Base-by-base conservation (phyloP, 2,888 invertebrate genomes). In the Spisula subtruncata region DNA sequence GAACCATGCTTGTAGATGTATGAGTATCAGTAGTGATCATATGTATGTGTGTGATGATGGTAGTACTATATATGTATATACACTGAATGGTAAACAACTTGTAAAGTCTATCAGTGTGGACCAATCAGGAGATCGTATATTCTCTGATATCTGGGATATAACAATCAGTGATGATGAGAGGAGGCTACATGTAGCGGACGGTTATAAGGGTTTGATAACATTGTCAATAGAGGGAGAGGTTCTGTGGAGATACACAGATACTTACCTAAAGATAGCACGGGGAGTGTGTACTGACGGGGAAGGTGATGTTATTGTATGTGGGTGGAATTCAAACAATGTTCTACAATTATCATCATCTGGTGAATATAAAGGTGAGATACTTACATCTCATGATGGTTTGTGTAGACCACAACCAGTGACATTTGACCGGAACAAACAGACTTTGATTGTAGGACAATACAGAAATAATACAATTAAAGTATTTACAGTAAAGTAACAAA, bases 271-370 rank as follows among this genome's bases (percentile, higher is more conserved):
- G 16, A 20, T 10, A 0, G 25, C 35, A 20, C 51, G 81, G 48
- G 51, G 51, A 51, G 81, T 81, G 25, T 81, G 48, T 81, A 81
- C 81, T 51, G 81, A 80, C 20, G 80, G 80, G 8, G 20, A 10
- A 4, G 80, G 80, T 20, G 35, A 80, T 20, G 80, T 80, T 20
- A 46, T 80, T 80, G 80, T 80, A 20, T 46, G 41, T 80, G 41
- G 25, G 32, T 8, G 16, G 5, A 10, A 10, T 6, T 51, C 51
- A 51, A 0, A 51, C 1, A 51, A 51, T 51, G 51, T 51, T 16
- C 1, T 51, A 51, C 51, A 51, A 10, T 12, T 4, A 4, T 51
- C 51, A 51, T 16, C 51, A 51, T 6, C 5, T 51, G 51, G 51
- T 16, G 14, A 51, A 51, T 51, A 10, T 16, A 51, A 16, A 16